Base-by-base conservation (phyloP, 2,113 vertebrate genomes). In the Rafetus swinhoei region DNA sequence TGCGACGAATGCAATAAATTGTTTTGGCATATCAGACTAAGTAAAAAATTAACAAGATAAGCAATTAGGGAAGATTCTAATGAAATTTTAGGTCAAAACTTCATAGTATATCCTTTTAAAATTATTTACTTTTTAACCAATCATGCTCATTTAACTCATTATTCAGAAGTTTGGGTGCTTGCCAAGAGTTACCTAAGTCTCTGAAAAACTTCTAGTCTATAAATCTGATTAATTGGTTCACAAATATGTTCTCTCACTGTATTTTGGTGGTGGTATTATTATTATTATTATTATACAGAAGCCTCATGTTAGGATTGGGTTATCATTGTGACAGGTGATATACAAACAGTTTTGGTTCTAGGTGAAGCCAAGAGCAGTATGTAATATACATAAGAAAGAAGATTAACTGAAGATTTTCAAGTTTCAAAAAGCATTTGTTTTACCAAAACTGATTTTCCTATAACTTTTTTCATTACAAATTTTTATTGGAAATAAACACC, bases 361-460 rank as follows among this genome's bases (percentile, higher is more conserved):
- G n/a, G 25, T 92, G n/a, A 93, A 94, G 92, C 2, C 6, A 88
- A 80, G 4, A 39, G 29, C 21, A 79, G 69, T 89, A 4, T 27
- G 91, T 13, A 86, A 88, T 90, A 90, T 81, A 76, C 1, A 79
- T 83, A 92, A 88, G 79, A 16, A 21, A 2, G 60, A 83, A 80
- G 59, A 27, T 69, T 53, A 45, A 35, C 35, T n/a, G 12, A 50
- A 86, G 35, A 15, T 74, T 91, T 89, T 29, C 76, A 85, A 83
- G 81, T 95, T 54, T 57, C 69, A 52, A 60, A 77, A 24, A 81
- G 83, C 86, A 86, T 88, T 92, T 56, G 54, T 82, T 91, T 92
- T 69, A 79, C 22, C 80, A 25, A 21, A 50, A 27, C 16, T 65
- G 9, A 57, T 93, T 96, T 83, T 79, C 39, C 60, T 69, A 9